Evolutionary conservation across 2,797 vertebrate genomes (phyloP).

Genomic region (Enteromius fasciolatus): DNA sequence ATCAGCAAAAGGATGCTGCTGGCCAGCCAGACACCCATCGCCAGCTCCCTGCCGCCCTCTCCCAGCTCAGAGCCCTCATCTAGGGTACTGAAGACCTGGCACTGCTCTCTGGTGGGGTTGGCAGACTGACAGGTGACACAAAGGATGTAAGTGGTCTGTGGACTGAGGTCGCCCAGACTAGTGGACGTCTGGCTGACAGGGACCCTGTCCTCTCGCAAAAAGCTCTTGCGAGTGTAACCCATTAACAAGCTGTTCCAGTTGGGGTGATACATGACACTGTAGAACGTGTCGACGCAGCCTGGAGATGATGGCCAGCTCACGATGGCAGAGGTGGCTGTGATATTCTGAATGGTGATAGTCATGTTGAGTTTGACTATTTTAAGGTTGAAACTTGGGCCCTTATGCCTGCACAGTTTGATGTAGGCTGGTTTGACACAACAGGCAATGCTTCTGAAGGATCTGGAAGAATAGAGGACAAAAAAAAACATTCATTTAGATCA

Average conservation of each 20-base stretch:
- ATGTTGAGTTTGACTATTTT: constrained; percentile 63
- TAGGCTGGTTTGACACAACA: not conserved
- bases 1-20: constrained; percentile 85
- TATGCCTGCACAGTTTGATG: not conserved
- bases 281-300: constrained; percentile 84
- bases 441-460: constrained; percentile 10
- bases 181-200: constrained; percentile 82
- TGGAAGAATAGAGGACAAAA: constrained; percentile 1
- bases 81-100: constrained; percentile 84
- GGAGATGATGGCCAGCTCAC: constrained; percentile 83
- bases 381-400: not conserved
- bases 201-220: constrained; percentile 85
- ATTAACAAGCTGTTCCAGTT: constrained; percentile 86
- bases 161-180: constrained; percentile 82
- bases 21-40: constrained; percentile 85
- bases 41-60: constrained; percentile 81
- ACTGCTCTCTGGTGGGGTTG: constrained; percentile 84
- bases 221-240: constrained; percentile 83
- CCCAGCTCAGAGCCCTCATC: constrained; percentile 67
- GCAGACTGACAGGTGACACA: constrained; percentile 89
- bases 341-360: constrained; percentile 82
- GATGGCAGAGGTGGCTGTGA: constrained; percentile 81
- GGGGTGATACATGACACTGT: constrained; percentile 90
- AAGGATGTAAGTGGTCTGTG: constrained; percentile 85
- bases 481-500: not conserved